Percentiles rank a stretch among this genome's conserved stretches.
Evolutionary conservation across 2,113 vertebrate species (phyloP).

Genomic region (Circaetus gallicus): DNA sequence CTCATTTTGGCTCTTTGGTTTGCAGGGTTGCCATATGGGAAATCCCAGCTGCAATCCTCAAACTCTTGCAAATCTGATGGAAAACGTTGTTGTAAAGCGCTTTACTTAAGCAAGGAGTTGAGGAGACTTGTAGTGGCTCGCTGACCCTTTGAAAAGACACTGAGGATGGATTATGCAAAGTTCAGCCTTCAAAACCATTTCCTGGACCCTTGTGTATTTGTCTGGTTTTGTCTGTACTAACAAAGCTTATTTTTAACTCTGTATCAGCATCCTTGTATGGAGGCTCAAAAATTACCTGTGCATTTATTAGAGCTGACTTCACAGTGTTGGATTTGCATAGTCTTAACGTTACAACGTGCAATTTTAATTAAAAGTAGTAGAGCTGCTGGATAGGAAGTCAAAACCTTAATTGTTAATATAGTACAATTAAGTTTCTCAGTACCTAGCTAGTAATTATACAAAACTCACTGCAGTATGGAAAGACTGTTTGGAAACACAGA

Average conservation of each 20-base stretch:
- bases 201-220: neutral
- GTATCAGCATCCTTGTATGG: neutral
- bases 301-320: neutral
- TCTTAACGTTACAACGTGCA: neutral
- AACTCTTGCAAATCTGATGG: neutral
- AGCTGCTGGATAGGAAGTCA: slow-evolving; percentile 4
- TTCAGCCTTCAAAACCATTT: neutral
- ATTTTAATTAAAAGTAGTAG: neutral
- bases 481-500: neutral
- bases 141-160: neutral
- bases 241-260: neutral
- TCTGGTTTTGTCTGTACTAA: neutral
- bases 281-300: neutral
- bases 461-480: neutral
- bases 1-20: neutral
- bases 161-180: neutral
- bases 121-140: neutral
- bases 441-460: neutral
- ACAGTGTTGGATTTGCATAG: neutral
- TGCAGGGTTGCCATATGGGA: neutral
- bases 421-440: neutral
- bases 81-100: neutral
- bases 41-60: neutral
- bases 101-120: neutral
- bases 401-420: neutral